phyloP scores from a whole-genome alignment of 2,797 vertebrate species.

The Hippocampus kuda region DNA sequence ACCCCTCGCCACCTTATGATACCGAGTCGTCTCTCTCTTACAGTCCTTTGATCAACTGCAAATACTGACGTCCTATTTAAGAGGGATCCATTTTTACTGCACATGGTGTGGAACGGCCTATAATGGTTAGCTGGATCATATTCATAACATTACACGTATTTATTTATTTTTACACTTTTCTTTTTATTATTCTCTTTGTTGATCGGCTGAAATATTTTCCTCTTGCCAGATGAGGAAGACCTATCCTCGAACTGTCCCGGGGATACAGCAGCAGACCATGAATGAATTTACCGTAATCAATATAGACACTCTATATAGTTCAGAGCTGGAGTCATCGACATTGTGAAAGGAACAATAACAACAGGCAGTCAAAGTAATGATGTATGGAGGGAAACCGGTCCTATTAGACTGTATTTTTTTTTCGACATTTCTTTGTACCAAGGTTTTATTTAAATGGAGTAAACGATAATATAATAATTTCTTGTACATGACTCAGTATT shows the following conservation, averaged over 20 bases:
- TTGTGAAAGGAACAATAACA: neutral
- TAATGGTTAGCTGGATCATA: constrained; percentile 73
- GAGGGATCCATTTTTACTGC: constrained; percentile 84
- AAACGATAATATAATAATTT: neutral
- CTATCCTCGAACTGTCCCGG: constrained; percentile 83
- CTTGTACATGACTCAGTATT: neutral
- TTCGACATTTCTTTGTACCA: neutral
- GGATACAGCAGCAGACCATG: constrained; percentile 80
- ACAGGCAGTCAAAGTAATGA: neutral
- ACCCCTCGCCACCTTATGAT: neutral
- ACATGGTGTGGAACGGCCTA: constrained; percentile 94
- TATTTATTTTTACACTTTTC: neutral
- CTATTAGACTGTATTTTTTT: neutral
- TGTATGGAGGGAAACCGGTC: neutral
- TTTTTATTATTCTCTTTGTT: neutral
- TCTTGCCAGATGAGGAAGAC: constrained; percentile 77
- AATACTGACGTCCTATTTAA: constrained; percentile 83
- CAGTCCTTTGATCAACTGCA: constrained; percentile 83
- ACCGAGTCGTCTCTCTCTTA: constrained; percentile 17
- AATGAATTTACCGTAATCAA: constrained; percentile 52
- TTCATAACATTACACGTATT: constrained; percentile 10
- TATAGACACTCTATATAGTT: neutral
- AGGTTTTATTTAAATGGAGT: neutral
- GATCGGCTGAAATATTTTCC: neutral
- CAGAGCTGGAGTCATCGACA: neutral